Base-by-base conservation (phyloP, 1,140 invertebrate genomes). In the Apocrypta bakeri region DNA sequence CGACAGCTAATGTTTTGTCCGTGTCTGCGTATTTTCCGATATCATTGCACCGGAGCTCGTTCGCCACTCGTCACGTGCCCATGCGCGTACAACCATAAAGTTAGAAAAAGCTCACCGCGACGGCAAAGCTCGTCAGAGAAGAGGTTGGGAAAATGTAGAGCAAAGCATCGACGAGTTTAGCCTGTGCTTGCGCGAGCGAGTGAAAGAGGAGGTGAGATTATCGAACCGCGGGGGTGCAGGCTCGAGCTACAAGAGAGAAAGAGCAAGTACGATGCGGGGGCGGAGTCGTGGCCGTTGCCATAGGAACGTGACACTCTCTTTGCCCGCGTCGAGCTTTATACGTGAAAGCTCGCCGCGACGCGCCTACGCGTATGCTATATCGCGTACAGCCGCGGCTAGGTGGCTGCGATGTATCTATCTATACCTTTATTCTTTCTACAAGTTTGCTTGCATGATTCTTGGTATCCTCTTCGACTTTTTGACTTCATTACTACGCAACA, bases 231-330 rank as follows among this genome's bases (percentile, higher is more conserved):
- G 87, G 72, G 33, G 33, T 40, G 72, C 24, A 40, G 64, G 86
- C 86, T 87, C 85, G 85, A 87, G 85, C 27, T 66, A 14, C 64
- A 17, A 3, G 64, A 0, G 25, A 27, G 63, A 29, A 11, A 12
- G 64, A 66, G 27, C 2, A 29, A 66, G 25, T 6, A 29, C 64
- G 64, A 37, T 31, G 66, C 40, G 74, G 86, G 88, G 90, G 90
- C 89, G 90, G 90, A 90, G 90, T 91, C 86, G 87, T 85, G 84
- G 78, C 85, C 84, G 90, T 90, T 90, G 87, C 89, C 87, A 90
- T 90, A 89, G 89, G 80, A 89, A 91, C 90, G 88, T 90, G 90
- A 91, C 90, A 90, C 90, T 90, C 89, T 89, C 87, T 87, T 79
- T 85, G 87, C 87, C 88, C 88, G 88, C 89, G 87, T 86, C 84